Conservation (phyloP, 2,113 vertebrate genomes). For the Nibea albiflora region DNA sequence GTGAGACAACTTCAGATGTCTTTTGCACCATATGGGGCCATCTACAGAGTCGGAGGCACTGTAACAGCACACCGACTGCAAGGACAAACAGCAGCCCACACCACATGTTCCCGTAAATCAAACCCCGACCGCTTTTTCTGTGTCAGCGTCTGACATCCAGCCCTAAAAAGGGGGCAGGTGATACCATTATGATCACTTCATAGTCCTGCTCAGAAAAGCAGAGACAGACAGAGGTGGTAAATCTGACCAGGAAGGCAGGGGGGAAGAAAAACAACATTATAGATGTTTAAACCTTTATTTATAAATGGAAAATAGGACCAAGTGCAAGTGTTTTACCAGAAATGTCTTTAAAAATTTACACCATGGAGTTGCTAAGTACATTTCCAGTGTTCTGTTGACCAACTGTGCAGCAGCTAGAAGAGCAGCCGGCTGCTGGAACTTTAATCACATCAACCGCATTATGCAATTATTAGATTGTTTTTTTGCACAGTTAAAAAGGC, state of each 20-base stretch:
- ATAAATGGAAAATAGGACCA: not conserved
- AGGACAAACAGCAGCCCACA: constrained; percentile 70
- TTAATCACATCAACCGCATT: not conserved
- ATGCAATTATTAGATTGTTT: not conserved
- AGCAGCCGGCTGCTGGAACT: not conserved
- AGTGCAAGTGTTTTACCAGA: not conserved
- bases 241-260: constrained; percentile 2
- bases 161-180: constrained; percentile 57
- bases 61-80: constrained; percentile 78
- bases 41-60: constrained; percentile 47
- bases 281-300: constrained; percentile 4
- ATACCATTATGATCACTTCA: constrained; percentile 65
- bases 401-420: not conserved
- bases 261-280: not conserved
- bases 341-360: not conserved
- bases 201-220: constrained; percentile 27
- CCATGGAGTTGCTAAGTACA: not conserved
- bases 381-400: not conserved
- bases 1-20: constrained; percentile 61
- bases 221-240: not conserved
- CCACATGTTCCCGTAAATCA: constrained; percentile 81
- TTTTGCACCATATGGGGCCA: constrained; percentile 70
- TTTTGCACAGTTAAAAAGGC: too few species aligned
- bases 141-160: constrained; percentile 59
- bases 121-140: constrained; percentile 49